Percentiles rank a stretch among this genome's conserved stretches.
phyloP scores from a whole-genome alignment of 2,797 vertebrate species.

The Scleropages formosus region DNA sequence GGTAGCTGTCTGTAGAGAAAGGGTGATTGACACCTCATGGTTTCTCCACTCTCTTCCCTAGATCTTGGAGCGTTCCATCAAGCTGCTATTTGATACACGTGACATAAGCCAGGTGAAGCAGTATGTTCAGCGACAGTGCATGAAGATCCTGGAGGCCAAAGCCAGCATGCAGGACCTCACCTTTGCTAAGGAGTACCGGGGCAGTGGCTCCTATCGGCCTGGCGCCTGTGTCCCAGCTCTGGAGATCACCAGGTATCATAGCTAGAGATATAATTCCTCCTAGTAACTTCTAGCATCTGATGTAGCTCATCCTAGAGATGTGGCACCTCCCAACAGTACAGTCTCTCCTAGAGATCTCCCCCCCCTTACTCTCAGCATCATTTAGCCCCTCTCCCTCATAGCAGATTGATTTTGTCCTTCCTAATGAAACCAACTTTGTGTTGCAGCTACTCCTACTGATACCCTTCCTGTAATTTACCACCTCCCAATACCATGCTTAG shows the following conservation, averaged over 20 bases:
- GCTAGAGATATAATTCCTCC: no score
- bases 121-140: conserved; percentile 89
- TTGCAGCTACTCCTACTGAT: not conserved
- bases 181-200: conserved; percentile 95
- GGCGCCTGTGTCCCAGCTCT: conserved; percentile 91
- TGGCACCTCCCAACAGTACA: no score
- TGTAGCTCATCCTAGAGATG: no score
- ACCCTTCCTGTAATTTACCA: not conserved
- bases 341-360: no score
- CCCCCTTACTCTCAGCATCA: no score
- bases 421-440: no score
- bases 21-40: not conserved
- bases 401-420: no score
- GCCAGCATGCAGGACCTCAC: conserved; percentile 95
- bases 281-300: no score
- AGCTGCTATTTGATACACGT: conserved; percentile 94
- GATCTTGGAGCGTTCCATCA: conserved; percentile 94
- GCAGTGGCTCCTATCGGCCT: conserved; percentile 82
- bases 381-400: no score
- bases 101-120: conserved; percentile 96
- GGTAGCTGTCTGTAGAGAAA: not conserved
- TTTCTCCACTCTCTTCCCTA: conserved; percentile 43
- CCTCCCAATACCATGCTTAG: no score
- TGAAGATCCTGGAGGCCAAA: conserved; percentile 87
- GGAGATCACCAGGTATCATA: conserved; percentile 85